Percentiles rank a stretch among this genome's conserved stretches.
Evolutionary conservation across 2,113 vertebrate species (phyloP).

Genomic region (Carettochelys insculpta): DNA sequence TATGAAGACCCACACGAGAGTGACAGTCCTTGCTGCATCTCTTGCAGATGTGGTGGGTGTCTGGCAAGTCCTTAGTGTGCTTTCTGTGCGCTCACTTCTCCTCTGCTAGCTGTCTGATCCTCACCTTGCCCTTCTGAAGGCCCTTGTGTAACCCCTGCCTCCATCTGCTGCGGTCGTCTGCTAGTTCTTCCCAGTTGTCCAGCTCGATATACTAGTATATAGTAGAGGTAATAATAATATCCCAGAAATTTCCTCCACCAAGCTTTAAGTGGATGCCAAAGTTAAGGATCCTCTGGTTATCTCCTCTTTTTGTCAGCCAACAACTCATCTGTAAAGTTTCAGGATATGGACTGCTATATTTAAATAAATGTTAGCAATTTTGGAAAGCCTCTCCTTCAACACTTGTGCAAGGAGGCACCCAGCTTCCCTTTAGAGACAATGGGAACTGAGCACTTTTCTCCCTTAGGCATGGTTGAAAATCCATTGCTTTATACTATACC

Average conservation of each 20-base stretch:
- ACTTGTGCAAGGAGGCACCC: fast-evolving
- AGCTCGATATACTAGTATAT: too few relatives aligned
- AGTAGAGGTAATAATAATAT: neutral
- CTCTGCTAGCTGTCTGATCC: too few relatives aligned
- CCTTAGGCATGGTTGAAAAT: neutral
- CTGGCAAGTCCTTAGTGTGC: too few relatives aligned
- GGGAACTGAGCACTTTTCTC: neutral
- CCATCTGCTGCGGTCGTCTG: too few relatives aligned
- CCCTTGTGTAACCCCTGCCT: too few relatives aligned
- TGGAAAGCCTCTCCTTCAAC: neutral
- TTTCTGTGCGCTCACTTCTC: too few relatives aligned
- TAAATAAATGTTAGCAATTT: neutral
- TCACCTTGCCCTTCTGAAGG: too few relatives aligned
- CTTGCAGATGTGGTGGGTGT: too few relatives aligned
- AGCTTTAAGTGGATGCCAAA: neutral
- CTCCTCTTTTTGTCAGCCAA: neutral
- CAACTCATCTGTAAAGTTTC: neutral
- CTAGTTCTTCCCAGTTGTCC: too few relatives aligned
- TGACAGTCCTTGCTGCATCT: too few relatives aligned
- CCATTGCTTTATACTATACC: neutral
- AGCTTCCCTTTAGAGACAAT: neutral
- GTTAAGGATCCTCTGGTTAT: neutral
- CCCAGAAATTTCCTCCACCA: neutral
- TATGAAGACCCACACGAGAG: too few relatives aligned
- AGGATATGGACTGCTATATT: neutral